Evolutionary conservation across 1,140 invertebrate genomes (phyloP).

Genomic region (Arctopsyche grandis): DNA sequence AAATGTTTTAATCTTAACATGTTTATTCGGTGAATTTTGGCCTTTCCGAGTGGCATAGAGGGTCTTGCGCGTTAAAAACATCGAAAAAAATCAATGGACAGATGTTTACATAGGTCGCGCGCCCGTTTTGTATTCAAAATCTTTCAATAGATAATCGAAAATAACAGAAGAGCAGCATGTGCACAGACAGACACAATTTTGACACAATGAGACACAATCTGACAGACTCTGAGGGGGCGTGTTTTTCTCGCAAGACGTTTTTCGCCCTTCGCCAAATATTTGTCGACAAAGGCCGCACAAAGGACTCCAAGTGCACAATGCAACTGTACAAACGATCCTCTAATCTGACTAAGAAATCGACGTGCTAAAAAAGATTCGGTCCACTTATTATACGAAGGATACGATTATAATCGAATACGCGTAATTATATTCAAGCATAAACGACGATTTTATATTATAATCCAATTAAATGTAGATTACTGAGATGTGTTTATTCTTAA

Average conservation of each 20-base stretch:
- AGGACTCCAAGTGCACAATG: slow-evolving; percentile 44
- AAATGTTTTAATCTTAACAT: not conserved
- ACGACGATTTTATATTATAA: no score
- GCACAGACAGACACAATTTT: slow-evolving; percentile 16
- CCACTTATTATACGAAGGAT: not conserved
- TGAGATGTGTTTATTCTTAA: no score
- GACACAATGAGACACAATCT: slow-evolving; percentile 45
- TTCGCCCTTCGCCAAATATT: slow-evolving; percentile 37
- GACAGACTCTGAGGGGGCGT: slow-evolving; percentile 28
- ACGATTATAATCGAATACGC: no score
- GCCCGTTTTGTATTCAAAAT: slow-evolving; percentile 19
- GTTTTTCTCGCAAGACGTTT: slow-evolving; percentile 32
- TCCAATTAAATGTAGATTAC: no score
- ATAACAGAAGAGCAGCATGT: not conserved
- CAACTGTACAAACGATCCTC: slow-evolving; percentile 42
- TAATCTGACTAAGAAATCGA: slow-evolving; percentile 48
- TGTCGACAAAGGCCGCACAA: slow-evolving; percentile 47
- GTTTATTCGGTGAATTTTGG: no score
- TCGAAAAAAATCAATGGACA: slow-evolving; percentile 40
- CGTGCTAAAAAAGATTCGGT: slow-evolving; percentile 18
- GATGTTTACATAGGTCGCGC: slow-evolving; percentile 52
- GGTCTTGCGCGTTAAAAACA: slow-evolving; percentile 4
- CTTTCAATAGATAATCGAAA: slow-evolving; percentile 13
- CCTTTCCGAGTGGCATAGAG: no score
- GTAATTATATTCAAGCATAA: no score